Conservation (phyloP, 2,113 vertebrate genomes). For the Miniopterus natalensis region DNA sequence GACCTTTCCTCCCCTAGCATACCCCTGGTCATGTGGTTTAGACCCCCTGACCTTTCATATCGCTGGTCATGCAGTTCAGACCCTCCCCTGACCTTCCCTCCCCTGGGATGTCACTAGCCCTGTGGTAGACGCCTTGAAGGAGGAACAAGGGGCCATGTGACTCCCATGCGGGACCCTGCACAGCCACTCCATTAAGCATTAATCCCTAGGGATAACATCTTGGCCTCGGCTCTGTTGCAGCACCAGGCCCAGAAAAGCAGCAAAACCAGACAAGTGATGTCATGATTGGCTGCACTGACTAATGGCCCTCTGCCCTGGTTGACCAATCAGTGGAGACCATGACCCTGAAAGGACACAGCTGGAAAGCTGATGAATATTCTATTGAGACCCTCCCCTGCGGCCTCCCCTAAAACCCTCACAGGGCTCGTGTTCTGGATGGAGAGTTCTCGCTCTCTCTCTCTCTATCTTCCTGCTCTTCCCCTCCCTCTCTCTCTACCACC, state of each 20-base stretch:
- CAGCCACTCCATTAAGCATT: background rate
- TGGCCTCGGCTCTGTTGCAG: background rate
- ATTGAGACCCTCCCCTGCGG: background rate
- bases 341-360: background rate
- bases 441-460: too few species aligned
- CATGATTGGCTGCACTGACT: background rate
- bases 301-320: background rate
- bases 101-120: background rate
- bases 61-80: background rate
- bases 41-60: background rate
- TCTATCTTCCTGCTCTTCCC: background rate
- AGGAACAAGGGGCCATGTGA: background rate
- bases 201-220: background rate
- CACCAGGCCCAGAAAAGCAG: background rate
- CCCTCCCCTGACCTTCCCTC: background rate
- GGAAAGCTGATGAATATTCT: background rate
- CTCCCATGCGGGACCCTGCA: background rate
- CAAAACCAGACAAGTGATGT: background rate
- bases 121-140: background rate
- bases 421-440: too few species aligned
- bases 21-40: background rate
- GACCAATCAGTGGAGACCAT: background rate
- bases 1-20: background rate
- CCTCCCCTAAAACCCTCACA: background rate
- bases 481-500: background rate